Evolutionary conservation across 2,113 vertebrate genomes (phyloP), one percentile per base, ranked within the genome.

Genomic region (Podarcis cretensis): DNA sequence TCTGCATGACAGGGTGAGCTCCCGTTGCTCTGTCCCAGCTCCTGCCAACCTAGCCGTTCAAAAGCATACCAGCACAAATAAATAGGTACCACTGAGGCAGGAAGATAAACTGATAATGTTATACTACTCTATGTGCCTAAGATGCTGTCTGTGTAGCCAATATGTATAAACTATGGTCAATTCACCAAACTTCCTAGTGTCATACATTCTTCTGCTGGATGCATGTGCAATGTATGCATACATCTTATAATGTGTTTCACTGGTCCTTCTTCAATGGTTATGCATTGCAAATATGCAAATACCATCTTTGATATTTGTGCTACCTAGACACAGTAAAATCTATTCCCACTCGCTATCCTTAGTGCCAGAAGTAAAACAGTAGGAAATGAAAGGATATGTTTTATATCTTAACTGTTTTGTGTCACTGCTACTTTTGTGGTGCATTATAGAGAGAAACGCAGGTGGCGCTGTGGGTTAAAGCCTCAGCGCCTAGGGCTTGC

Each of bases 391-490:
- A 27, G 32, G 13, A 1, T 25, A 4, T 80, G 84, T 18, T 0
- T 0, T 0, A 0, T 1, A 0, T 1, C 83, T 80, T 2, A 30
- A n/a, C 3, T 59, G 30, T 65, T 8, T 75, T 71, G 80, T 83
- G 91, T 88, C 32, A 75, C n/a, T 85, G 0, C 65, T 76, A 65
- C n/a, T 85, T 87, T 30, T 87, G 90, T 54, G 43, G 1, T 30
- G 0, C 48, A 8, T 48, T 79, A 91, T 92, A 25, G 80, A 89
- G 90, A 5, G 35, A 69, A 90, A 40, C 93, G n/a, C n/a, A n/a
- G n/a, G n/a, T n/a, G n/a, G n/a, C n/a, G n/a, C n/a, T n/a, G n/a
- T n/a, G n/a, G n/a, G n/a, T n/a, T n/a, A n/a, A n/a, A n/a, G n/a
- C n/a, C n/a, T n/a, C n/a, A n/a, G n/a, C n/a, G n/a, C n/a, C n/a